A percentile compares a stretch with the other conserved stretches of the same genome.
These are phyloP conservation scores for Porphyrio hochstetteri DNA, from an alignment of 2,113 vertebrate genomes.

Conservation along the genomic window DNA sequence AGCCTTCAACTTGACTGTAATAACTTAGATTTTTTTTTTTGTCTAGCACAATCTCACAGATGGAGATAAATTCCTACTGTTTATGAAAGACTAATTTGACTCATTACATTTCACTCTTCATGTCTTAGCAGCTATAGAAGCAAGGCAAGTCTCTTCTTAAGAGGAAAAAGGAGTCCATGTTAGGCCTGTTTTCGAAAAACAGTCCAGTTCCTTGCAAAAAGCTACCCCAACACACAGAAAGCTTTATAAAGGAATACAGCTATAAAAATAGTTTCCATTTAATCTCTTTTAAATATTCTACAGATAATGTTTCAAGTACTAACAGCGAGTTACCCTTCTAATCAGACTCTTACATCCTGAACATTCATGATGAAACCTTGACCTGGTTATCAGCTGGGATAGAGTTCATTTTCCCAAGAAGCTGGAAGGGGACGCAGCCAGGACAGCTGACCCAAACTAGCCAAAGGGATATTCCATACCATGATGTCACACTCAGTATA, in stretches of 20 bases:
- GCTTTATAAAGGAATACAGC: neutral
- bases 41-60: neutral
- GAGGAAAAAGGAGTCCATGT: neutral
- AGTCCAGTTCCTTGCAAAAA: neutral
- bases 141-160: neutral
- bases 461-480: too few species aligned
- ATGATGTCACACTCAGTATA: too few species aligned
- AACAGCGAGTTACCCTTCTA: neutral
- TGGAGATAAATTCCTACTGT: neutral
- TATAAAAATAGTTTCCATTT: neutral
- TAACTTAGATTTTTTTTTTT: neutral
- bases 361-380: neutral
- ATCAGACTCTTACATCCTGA: neutral
- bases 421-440: too few species aligned
- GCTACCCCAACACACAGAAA: neutral
- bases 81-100: neutral
- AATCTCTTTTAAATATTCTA: neutral
- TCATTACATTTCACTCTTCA: neutral
- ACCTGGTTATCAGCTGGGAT: too few species aligned
- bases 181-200: neutral
- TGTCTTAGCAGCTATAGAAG: neutral
- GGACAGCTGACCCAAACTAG: too few species aligned
- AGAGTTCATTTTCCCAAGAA: too few species aligned
- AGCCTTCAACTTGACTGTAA: neutral
- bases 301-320: neutral